Percentiles rank a stretch among this genome's conserved stretches.
Evolutionary conservation across 2,797 vertebrate species (phyloP).

Genomic region (Phoeniculus purpureus): DNA sequence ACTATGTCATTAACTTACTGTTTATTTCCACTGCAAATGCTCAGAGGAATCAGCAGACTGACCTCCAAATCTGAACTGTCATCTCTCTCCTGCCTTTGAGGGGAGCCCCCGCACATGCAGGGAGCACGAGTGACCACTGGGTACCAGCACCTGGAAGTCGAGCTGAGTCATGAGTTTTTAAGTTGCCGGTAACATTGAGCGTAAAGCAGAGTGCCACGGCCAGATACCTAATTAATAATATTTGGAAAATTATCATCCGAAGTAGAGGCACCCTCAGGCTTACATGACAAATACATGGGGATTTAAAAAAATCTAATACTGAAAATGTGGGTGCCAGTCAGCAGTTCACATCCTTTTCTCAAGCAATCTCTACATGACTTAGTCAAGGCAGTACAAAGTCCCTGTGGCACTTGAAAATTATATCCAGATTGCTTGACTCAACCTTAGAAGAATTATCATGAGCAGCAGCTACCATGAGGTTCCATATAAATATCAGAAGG

Average conservation of each 20-base stretch:
- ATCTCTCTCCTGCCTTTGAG: background rate
- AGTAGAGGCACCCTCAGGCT: background rate
- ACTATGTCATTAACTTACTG: background rate
- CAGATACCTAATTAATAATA: background rate
- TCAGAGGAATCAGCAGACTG: background rate
- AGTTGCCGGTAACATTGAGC: background rate
- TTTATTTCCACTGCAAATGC: background rate
- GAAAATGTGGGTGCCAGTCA: background rate
- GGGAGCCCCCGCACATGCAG: background rate
- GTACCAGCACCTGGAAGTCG: fast-evolving
- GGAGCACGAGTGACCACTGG: background rate
- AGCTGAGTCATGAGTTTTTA: background rate
- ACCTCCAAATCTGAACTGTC: background rate
- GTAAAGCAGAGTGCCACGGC: background rate
- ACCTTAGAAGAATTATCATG: background rate
- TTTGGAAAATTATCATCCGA: background rate
- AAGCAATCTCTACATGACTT: background rate
- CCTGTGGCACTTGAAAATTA: background rate
- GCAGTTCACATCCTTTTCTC: background rate
- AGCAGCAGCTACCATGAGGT: no score
- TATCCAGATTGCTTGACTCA: background rate
- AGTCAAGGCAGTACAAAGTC: background rate
- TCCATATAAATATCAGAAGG: no score
- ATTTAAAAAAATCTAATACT: background rate
- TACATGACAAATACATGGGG: background rate